phyloP scores from a whole-genome alignment of 2,888 invertebrate species.

The Netelia melanura region DNA sequence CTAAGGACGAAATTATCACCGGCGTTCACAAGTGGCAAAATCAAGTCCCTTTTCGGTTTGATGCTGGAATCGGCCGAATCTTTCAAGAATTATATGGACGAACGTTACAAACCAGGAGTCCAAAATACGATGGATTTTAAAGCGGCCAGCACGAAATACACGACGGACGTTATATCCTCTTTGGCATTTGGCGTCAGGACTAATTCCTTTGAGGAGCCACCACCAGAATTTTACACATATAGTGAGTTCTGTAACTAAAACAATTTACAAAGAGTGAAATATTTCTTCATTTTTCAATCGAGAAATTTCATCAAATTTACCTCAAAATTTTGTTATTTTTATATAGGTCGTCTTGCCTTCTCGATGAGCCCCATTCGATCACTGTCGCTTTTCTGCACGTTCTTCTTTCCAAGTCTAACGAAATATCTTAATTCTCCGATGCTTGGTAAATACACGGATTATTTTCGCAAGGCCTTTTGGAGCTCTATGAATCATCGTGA shows the following conservation, averaged over 20 bases:
- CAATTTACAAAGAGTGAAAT: not conserved
- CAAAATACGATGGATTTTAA: conserved; percentile 65
- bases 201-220: conserved; percentile 74
- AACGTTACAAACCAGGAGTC: conserved; percentile 40
- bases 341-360: conserved; percentile 59
- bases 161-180: conserved; percentile 77
- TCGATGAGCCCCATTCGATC: conserved; percentile 31
- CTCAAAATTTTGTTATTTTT: not conserved
- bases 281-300: not conserved
- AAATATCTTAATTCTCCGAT: conserved; percentile 57
- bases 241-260: conserved; percentile 69
- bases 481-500: conserved; percentile 76
- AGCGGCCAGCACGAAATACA: conserved; percentile 71
- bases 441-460: conserved; percentile 70
- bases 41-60: conserved; percentile 85
- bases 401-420: conserved; percentile 76
- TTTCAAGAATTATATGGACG: conserved; percentile 70
- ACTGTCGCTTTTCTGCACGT: conserved; percentile 64
- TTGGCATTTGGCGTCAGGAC: conserved; percentile 78
- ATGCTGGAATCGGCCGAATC: conserved; percentile 82
- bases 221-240: conserved; percentile 73
- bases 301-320: not conserved
- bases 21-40: conserved; percentile 86
- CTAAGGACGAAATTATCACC: conserved; percentile 85
- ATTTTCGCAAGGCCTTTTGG: conserved; percentile 79